Conservation (phyloP, 2,113 vertebrate genomes). For the Gymnorhina tibicen region DNA sequence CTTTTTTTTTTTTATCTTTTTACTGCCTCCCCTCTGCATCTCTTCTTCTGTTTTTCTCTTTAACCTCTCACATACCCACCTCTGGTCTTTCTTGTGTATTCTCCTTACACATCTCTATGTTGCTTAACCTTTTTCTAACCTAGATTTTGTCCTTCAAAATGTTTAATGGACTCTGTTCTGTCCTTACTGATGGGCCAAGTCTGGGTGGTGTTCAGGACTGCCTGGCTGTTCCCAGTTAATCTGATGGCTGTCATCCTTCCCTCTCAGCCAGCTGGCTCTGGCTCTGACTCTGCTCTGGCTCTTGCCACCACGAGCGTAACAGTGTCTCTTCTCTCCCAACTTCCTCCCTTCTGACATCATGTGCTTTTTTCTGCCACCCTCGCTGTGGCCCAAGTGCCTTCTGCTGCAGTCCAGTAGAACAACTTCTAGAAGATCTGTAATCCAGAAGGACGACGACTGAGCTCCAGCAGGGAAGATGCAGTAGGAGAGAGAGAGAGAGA, state of each 20-base stretch:
- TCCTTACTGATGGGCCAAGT: slow-evolving; percentile 9
- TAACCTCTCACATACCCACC: not conserved
- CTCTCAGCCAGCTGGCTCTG: slow-evolving; percentile 47
- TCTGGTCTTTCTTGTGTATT: not conserved
- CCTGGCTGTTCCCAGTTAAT: slow-evolving; percentile 31
- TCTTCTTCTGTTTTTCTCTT: not conserved
- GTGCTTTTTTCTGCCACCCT: not conserved
- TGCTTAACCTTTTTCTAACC: not conserved
- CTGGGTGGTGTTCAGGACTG: not conserved
- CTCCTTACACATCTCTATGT: not conserved
- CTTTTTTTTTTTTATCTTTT: not conserved
- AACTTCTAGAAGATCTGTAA: not conserved
- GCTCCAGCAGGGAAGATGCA: not conserved
- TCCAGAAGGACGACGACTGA: not conserved
- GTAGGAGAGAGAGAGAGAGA: not conserved
- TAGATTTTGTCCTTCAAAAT: not conserved
- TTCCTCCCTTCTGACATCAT: not conserved
- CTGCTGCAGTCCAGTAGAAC: not conserved
- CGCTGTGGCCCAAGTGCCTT: not conserved
- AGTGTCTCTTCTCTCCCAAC: not conserved
- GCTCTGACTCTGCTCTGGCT: not conserved
- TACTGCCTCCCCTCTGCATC: not conserved
- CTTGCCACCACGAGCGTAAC: not conserved
- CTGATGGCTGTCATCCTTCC: not conserved
- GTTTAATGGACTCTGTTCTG: not conserved